Evolutionary conservation across 2,888 invertebrate genomes (phyloP), one percentile per base, ranked within the genome.

Genomic region (Scaptomyza polygonia): DNA sequence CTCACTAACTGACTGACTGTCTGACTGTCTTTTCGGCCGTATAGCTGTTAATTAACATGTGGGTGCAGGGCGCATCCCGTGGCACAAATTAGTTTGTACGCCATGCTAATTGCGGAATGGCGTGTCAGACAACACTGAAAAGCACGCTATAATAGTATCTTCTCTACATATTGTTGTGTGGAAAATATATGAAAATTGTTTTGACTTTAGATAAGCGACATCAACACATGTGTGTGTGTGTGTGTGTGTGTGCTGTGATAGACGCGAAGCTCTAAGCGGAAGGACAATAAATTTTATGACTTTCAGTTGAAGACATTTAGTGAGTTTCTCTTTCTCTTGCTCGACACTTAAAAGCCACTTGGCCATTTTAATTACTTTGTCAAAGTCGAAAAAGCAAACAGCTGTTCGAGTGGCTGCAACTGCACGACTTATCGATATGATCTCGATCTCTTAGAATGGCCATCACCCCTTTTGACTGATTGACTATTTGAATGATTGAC

Each of bases 171-270:
- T 32, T 66, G 52, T 14, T 58, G 53, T 29, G 59, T 49, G 68
- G 71, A 78, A 82, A 77, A 87, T 81, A 85, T 88, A 88, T 89
- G 89, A 88, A 89, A 91, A 90, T 91, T 89, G 91, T 87, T 90
- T 89, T 88, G 90, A 90, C 90, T 90, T 90, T 89, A 90, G 90
- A 90, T 90, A 90, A 90, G 90, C 79, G 84, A 77, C 80, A 77
- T 39, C 16, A 77, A 63, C 64, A 40, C 52, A 65, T 39, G 49
- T 48, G 36, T 27, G 18, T 8, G 40, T 39, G 39, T 51, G 43
- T 45, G 36, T 51, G 63, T 25, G 43, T 43, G 40, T 51, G 58
- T 79, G 82, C 83, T 77, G 88, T 86, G 82, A 87, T 84, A 78
- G 80, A 72, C 67, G 74, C 76, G 70, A 66, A 65, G 72, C 69